These are phyloP conservation scores for Melitaea cinxia DNA, from an alignment of 1,140 invertebrate genomes.

Conservation along the genomic window DNA sequence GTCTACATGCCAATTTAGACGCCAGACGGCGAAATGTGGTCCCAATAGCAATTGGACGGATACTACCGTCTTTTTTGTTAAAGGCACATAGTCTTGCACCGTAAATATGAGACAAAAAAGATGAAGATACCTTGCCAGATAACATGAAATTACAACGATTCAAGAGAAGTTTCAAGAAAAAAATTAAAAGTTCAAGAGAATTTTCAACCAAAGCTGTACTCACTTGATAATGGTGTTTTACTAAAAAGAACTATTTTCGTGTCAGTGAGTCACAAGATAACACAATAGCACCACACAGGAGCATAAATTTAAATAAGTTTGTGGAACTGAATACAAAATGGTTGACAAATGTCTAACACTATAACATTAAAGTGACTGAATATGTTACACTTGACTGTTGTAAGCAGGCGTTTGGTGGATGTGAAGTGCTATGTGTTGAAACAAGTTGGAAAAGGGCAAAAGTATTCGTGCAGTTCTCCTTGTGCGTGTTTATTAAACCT, in stretches of 20 bases:
- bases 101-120: too few species aligned
- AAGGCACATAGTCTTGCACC: too few species aligned
- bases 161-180: too few species aligned
- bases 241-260: slow-evolving; percentile 11
- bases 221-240: slow-evolving; percentile 9
- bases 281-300: slow-evolving; percentile 2
- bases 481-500: background rate
- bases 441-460: slow-evolving; percentile 17
- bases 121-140: too few species aligned
- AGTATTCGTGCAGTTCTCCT: slow-evolving; percentile 5
- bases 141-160: too few species aligned
- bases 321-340: slow-evolving; percentile 15
- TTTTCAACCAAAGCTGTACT: too few species aligned
- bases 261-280: slow-evolving; percentile 11
- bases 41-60: too few species aligned
- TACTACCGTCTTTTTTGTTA: too few species aligned
- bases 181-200: too few species aligned
- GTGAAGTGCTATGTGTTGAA: slow-evolving; percentile 1
- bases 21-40: too few species aligned
- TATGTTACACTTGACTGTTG: background rate
- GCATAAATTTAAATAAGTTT: slow-evolving; percentile 16
- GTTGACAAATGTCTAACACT: slow-evolving; percentile 3
- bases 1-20: too few species aligned
- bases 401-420: background rate
- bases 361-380: slow-evolving; percentile 2